Evolutionary conservation across 2,797 vertebrate genomes (phyloP).

Genomic region (Sebastes dallii): DNA sequence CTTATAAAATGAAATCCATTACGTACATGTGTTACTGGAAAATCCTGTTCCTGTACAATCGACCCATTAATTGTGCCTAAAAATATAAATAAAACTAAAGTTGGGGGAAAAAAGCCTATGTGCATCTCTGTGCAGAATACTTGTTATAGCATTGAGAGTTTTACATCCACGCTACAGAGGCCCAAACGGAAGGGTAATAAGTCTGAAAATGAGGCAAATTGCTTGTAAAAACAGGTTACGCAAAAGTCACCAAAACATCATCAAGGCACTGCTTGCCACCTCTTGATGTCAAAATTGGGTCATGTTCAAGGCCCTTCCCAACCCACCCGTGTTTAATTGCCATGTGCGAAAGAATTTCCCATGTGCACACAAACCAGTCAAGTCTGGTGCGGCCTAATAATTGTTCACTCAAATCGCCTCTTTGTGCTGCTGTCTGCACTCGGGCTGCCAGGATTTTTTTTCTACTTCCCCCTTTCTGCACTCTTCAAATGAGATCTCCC

Average conservation of each 20-base stretch:
- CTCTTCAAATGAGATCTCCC: slow-evolving; percentile 55
- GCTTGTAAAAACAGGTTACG: slow-evolving; percentile 39
- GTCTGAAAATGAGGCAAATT: slow-evolving; percentile 28
- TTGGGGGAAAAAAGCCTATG: not conserved
- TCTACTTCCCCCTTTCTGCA: slow-evolving; percentile 4
- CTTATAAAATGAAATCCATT: not conserved
- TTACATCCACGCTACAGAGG: slow-evolving; percentile 2
- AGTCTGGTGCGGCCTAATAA: slow-evolving; percentile 74
- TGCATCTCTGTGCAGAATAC: not conserved
- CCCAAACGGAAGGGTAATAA: slow-evolving; percentile 26
- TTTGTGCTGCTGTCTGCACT: slow-evolving; percentile 74
- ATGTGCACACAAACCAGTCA: slow-evolving; percentile 69
- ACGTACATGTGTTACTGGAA: not conserved
- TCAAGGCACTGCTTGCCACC: slow-evolving; percentile 43
- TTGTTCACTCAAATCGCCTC: slow-evolving; percentile 74
- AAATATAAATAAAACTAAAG: not conserved
- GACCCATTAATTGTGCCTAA: not conserved
- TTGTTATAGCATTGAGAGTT: not conserved
- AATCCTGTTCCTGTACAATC: not conserved
- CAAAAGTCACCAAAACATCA: slow-evolving; percentile 51
- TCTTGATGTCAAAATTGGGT: slow-evolving; percentile 72
- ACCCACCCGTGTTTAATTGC: slow-evolving; percentile 74
- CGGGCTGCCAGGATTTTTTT: slow-evolving; percentile 53
- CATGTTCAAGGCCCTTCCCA: slow-evolving; percentile 57
- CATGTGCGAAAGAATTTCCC: slow-evolving; percentile 72